phyloP scores from a whole-genome alignment of 2,888 invertebrate genomes.

The Mythimna ferrago region DNA sequence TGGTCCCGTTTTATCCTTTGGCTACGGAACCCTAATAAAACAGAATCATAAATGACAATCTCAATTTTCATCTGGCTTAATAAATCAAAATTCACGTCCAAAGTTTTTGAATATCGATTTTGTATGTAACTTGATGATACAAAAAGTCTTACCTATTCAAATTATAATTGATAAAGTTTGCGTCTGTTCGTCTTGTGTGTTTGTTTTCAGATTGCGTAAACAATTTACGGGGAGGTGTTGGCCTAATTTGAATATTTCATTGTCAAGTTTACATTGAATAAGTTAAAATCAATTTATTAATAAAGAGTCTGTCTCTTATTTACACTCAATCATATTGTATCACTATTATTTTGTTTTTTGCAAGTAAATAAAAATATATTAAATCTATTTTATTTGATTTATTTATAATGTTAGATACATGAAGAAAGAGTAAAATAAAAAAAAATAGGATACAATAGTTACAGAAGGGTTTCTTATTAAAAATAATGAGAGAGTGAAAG shows the following conservation, averaged over 20 bases:
- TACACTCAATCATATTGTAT: constrained; percentile 5
- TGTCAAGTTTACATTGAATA: background rate
- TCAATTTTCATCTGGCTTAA: constrained; percentile 6
- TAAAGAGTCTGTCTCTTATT: background rate
- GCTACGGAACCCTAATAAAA: constrained; percentile 13
- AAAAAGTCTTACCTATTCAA: constrained; percentile 37
- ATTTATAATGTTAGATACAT: too few relatives aligned
- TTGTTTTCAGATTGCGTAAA: constrained; percentile 21
- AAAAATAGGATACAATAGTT: too few relatives aligned
- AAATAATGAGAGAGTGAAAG: too few relatives aligned
- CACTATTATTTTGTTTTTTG: too few relatives aligned
- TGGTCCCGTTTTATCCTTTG: too few relatives aligned
- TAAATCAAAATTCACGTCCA: constrained; percentile 24
- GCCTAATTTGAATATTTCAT: constrained; percentile 15
- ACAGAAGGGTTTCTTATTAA: too few relatives aligned
- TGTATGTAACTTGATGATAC: constrained; percentile 43
- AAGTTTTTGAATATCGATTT: constrained; percentile 37
- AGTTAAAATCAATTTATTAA: constrained; percentile 1
- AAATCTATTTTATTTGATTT: too few relatives aligned
- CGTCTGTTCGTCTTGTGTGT: constrained; percentile 34
- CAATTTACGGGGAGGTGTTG: constrained; percentile 1
- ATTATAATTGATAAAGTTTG: constrained; percentile 65
- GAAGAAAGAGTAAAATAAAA: too few relatives aligned
- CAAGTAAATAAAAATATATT: too few relatives aligned
- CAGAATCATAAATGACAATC: constrained; percentile 1